Conservation (phyloP, 1,140 invertebrate species). For the Protaetia brevitarsis region DNA sequence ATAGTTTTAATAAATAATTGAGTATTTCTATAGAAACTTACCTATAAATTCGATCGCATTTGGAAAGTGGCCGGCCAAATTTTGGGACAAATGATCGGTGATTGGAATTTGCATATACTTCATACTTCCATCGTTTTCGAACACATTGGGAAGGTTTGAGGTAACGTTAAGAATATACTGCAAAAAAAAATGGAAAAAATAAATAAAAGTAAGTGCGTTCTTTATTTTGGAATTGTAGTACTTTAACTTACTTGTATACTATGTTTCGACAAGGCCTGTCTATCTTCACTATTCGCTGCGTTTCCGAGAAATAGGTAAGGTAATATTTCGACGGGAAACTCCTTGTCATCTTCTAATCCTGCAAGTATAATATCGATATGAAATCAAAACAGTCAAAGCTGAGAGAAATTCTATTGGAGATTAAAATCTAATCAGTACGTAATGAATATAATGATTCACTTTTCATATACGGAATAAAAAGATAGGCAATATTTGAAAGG, state of each 20-base stretch:
- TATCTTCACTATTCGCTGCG: constrained; percentile 87
- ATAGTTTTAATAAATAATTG: too few relatives aligned
- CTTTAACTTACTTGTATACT: constrained; percentile 69
- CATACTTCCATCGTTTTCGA: constrained; percentile 81
- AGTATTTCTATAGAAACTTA: constrained; percentile 55
- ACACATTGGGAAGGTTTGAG: constrained; percentile 91
- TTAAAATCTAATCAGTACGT: too few relatives aligned
- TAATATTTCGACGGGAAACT: constrained; percentile 91
- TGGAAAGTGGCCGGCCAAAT: constrained; percentile 88
- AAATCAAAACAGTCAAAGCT: neutral
- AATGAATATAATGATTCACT: too few relatives aligned
- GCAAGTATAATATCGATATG: constrained; percentile 21
- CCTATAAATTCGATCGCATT: constrained; percentile 91
- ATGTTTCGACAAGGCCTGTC: constrained; percentile 78
- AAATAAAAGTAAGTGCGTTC: neutral
- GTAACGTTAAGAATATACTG: constrained; percentile 92
- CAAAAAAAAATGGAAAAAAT: constrained; percentile 10
- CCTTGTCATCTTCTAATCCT: constrained; percentile 61
- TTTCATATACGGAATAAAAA: too few relatives aligned
- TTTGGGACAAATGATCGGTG: constrained; percentile 93
- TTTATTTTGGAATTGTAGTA: too few relatives aligned
- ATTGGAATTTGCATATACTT: constrained; percentile 97
- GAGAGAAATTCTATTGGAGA: too few relatives aligned
- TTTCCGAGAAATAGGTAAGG: constrained; percentile 92
- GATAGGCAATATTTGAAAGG: too few relatives aligned